Conservation (phyloP, 2,113 vertebrate species). For the Oreocharis arfaki region DNA sequence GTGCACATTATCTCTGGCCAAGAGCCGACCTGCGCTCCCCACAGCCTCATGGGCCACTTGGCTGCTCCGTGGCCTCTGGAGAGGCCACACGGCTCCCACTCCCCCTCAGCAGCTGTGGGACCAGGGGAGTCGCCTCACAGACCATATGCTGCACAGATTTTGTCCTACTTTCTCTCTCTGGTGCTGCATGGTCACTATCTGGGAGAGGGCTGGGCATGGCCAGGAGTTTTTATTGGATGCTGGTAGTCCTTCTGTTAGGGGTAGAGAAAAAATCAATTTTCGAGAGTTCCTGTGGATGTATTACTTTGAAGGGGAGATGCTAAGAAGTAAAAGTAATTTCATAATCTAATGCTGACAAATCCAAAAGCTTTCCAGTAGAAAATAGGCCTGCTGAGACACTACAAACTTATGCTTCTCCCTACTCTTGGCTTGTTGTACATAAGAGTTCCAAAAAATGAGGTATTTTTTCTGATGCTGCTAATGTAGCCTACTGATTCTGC, state of each 20-base stretch:
- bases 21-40: background rate
- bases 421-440: background rate
- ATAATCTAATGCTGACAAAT: background rate
- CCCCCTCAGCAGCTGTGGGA: background rate
- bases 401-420: background rate
- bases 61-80: background rate
- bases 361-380: background rate
- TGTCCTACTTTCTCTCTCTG: background rate
- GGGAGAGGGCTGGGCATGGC: background rate
- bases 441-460: background rate
- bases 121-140: accelerated
- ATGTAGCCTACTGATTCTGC: background rate
- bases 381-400: background rate
- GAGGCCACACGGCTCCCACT: accelerated
- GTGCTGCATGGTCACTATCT: background rate
- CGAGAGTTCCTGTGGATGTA: background rate
- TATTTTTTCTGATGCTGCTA: background rate
- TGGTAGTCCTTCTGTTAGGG: background rate
- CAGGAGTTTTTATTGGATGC: background rate
- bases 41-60: background rate
- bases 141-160: background rate
- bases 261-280: background rate
- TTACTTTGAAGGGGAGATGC: background rate
- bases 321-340: background rate
- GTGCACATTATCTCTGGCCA: accelerated